Evolutionary conservation across 2,888 invertebrate genomes (phyloP).

Genomic region (Euspilapteryx auroguttella): DNA sequence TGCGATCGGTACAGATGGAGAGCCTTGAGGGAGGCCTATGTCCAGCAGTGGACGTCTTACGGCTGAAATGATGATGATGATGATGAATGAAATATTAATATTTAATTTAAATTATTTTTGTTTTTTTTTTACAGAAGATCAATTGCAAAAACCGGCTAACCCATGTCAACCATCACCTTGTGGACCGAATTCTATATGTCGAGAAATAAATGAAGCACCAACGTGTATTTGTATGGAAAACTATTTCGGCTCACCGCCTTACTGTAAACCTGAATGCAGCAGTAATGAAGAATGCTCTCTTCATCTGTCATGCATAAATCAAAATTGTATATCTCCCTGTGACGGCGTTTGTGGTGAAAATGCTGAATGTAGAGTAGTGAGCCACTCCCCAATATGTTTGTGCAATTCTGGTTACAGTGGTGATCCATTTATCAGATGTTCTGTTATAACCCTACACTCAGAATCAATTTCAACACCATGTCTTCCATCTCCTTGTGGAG

Average conservation of each 20-base stretch:
- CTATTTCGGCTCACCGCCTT: conserved; percentile 72
- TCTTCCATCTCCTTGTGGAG: conserved; percentile 65
- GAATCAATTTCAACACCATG: conserved; percentile 54
- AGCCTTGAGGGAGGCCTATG: too few species aligned
- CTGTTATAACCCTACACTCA: conserved; percentile 24
- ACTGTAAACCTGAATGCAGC: conserved; percentile 78
- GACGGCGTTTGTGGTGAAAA: conserved; percentile 71
- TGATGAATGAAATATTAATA: too few species aligned
- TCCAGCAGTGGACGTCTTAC: too few species aligned
- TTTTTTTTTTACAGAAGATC: conserved; percentile 42
- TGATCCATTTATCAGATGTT: conserved; percentile 74
- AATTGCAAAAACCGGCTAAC: conserved; percentile 49
- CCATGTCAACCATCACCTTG: conserved; percentile 80
- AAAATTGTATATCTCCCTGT: conserved; percentile 78
- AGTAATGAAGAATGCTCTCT: conserved; percentile 74
- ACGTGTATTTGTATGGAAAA: conserved; percentile 75
- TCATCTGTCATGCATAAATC: conserved; percentile 71
- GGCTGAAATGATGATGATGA: too few species aligned
- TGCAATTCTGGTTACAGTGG: conserved; percentile 72
- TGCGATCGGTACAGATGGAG: too few species aligned
- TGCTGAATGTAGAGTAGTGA: conserved; percentile 75
- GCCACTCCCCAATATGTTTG: conserved; percentile 74
- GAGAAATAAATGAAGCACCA: conserved; percentile 67
- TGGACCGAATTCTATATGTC: conserved; percentile 76
- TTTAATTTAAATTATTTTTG: too few species aligned